Evolutionary conservation across 2,888 invertebrate species (phyloP).

Genomic region (Phaonia tiefii): DNA sequence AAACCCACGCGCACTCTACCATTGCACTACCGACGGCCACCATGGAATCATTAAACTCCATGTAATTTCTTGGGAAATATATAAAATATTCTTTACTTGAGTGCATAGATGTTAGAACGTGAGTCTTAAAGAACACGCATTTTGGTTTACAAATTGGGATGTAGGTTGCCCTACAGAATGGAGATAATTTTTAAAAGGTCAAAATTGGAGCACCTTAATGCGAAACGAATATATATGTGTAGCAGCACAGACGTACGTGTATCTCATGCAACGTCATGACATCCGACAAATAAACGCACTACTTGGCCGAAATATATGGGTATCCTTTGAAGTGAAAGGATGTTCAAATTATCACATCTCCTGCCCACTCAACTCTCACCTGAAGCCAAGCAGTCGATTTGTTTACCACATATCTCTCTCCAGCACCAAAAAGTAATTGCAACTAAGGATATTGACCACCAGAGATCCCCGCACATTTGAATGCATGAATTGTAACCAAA

Average conservation of each 20-base stretch:
- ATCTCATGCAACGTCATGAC: constrained; percentile 68
- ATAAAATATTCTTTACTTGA: too few relatives aligned
- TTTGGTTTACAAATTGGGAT: too few relatives aligned
- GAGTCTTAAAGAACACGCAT: too few relatives aligned
- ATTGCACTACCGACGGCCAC: too few relatives aligned
- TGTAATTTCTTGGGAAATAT: too few relatives aligned
- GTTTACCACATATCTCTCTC: too few relatives aligned
- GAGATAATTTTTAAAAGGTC: too few relatives aligned
- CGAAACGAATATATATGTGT: constrained; percentile 26
- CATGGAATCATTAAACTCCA: too few relatives aligned
- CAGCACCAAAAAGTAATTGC: constrained; percentile 51
- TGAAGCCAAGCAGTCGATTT: background rate
- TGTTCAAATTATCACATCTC: constrained; percentile 33
- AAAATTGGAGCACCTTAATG: too few relatives aligned
- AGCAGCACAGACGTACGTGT: background rate
- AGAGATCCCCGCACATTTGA: constrained; percentile 36
- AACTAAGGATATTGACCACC: constrained; percentile 52
- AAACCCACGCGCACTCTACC: too few relatives aligned
- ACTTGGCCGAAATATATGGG: constrained; percentile 44
- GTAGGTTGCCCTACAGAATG: too few relatives aligned
- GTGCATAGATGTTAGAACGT: too few relatives aligned
- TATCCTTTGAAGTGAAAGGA: constrained; percentile 41
- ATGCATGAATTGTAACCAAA: constrained; percentile 54
- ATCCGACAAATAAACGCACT: constrained; percentile 75
- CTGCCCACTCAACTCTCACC: constrained; percentile 27